Base-by-base conservation (phyloP, 1,140 invertebrate species). In the Polypedilum vanderplanki region DNA sequence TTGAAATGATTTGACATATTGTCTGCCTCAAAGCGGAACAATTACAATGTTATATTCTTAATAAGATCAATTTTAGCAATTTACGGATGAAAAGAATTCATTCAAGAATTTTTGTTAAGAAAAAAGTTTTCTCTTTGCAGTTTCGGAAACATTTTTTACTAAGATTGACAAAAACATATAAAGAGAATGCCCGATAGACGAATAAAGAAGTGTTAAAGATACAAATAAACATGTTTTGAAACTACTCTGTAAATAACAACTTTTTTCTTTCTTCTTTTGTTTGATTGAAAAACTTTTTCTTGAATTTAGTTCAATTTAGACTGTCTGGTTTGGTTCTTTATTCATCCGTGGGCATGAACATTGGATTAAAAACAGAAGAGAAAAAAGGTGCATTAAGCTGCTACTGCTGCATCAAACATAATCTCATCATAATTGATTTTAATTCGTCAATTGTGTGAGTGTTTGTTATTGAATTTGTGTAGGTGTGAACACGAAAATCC, bases 361-460 rank as follows among this genome's bases (percentile, higher is more conserved):
- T 33, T 57, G 46, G 46, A 57, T 57, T 57, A 57, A 57, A 57
- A 57, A n/a, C 12, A 57, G 46, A 57, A n/a, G 46, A 12, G 46
- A 57, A 57, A n/a, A 57, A 57, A 57, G 12, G 46, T 57, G 46
- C 46, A 12, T 57, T 57, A 57, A 57, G 46, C 46, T 57, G 41
- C 8, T 12, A 46, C 41, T n/a, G 46, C 46, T 57, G 18, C 17
- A 70, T 70, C 18, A 18, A 22, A 18, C 7, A 22, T 70, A 70
- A 70, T 70, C 65, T 70, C 65, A 70, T 70, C 65, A 70, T 70
- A 70, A 70, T 70, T 70, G 65, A 70, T 20, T 20, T 70, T 70
- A 70, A 70, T 70, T 70, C 65, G 7, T 70, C 12, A n/a, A n/a
- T 46, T 57, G 46, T 57, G n/a, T n/a, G 17, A 70, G 5, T 17